Evolutionary conservation across 2,888 invertebrate species (phyloP), one percentile per base, ranked within the genome.

Genomic region (Hartigia nigra): DNA sequence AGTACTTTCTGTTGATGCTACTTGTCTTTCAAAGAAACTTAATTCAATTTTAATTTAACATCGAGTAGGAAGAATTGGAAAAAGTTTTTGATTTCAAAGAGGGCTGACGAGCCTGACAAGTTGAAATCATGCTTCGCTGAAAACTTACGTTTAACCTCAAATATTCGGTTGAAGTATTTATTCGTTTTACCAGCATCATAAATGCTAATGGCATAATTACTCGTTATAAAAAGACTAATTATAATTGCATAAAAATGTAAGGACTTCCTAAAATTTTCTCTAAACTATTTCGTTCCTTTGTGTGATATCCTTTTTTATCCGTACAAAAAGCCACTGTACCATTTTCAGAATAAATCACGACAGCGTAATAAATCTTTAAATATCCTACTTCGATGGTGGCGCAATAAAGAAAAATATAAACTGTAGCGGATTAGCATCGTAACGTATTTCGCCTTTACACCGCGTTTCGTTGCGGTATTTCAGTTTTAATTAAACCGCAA

Each of bases 401-500:
- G 39, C 39, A 23, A 55, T 55, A 55, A 55, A 55, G 39, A 55
- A 55, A 55, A 55, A 55, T 55, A 55, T 55, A 55, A 55, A 55
- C 39, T 9, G 39, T 55, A 14, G 23, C 39, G 72, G 72, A 31
- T 72, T 72, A 72, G 34, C 31, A 34, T 31, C 72, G 34, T 72
- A 32, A 72, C 39, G 39, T 72, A 72, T 72, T 75, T 36, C 69
- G 70, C 75, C 70, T 75, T 75, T 75, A 74, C 70, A 70, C 12
- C 23, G 70, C 32, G 74, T 23, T 35, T 12, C 77, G 69, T 70
- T 36, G 55, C 14, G 34, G 32, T 74, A 77, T 74, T 77, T 80
- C 75, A 72, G 39, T 80, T 83, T 83, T 83, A 83, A 83, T 83
- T 83, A 83, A 83, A 83, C 12, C 31, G 70, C 74, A 81, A 81